These are phyloP conservation scores for Brachionus angularis DNA, from an alignment of 1,140 invertebrate genomes.

Conservation along the genomic window DNA sequence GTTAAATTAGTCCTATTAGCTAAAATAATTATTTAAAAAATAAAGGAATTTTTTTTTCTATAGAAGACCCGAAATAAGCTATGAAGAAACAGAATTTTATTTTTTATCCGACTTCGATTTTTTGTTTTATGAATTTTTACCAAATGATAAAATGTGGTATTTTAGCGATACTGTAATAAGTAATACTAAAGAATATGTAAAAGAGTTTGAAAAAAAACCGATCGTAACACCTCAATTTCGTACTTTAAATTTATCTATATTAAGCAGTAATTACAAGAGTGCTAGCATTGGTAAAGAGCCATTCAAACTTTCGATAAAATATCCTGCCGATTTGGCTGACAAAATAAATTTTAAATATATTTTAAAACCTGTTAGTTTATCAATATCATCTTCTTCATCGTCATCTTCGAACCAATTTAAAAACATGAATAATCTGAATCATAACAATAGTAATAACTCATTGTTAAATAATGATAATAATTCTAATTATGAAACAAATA, in stretches of 20 bases:
- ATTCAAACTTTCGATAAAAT: conserved; percentile 26
- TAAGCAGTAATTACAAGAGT: not conserved
- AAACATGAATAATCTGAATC: too few relatives aligned
- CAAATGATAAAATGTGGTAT: conserved; percentile 33
- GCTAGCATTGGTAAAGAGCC: not conserved
- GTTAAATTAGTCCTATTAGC: too few relatives aligned
- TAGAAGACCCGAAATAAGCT: not conserved
- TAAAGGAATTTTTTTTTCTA: not conserved
- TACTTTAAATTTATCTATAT: conserved; percentile 5
- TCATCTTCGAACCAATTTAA: too few relatives aligned
- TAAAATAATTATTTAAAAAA: not conserved
- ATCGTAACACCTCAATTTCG: conserved; percentile 35
- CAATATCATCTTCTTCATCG: not conserved
- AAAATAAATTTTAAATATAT: conserved; percentile 19
- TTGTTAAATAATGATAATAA: not conserved
- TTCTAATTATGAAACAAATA: not conserved
- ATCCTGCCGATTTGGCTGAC: conserved; percentile 10
- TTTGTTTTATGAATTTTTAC: conserved; percentile 39
- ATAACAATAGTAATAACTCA: not conserved
- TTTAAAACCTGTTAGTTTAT: not conserved
- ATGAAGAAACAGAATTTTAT: conserved; percentile 42
- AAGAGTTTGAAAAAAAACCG: conserved; percentile 40
- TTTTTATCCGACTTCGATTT: conserved; percentile 36
- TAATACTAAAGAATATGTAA: conserved; percentile 19
- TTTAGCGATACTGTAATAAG: conserved; percentile 1